Base-by-base conservation (phyloP, 2,888 invertebrate species). In the Tenthredo amoena region DNA sequence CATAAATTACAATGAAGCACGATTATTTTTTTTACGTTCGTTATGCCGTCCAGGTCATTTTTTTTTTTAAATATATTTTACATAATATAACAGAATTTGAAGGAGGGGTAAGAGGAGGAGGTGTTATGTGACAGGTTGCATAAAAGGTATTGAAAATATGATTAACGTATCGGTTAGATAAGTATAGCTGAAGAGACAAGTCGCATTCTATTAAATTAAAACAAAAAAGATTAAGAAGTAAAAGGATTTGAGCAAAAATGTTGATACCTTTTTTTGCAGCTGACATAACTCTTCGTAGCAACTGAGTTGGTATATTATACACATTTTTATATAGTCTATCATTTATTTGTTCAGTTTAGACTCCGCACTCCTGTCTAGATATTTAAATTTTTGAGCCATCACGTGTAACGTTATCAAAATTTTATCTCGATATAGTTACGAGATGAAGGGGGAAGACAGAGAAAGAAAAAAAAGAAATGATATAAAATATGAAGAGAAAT, bases 121-220 rank as follows among this genome's bases (percentile, higher is more conserved):
- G 65, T 50, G 1, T 47, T 37, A 86, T 43, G 15, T 40, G 40
- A 55, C 10, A 26, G 31, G 31, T 84, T 37, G 55, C 62, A 76
- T 79, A 76, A 34, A 77, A 68, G 77, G 43, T 55, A 55, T 62
- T 79, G 31, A 37, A 71, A 71, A 37, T 71, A n/a, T n/a, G 71
- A 71, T 37, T 71, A 71, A 71, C n/a, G 71, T 34, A 15, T 37
- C n/a, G 37, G 37, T 37, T 37, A 71, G 37, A 71, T 71, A 71
- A 37, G 26, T 68, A 18, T 34, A 37, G 37, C 34, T 31, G 26
- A 71, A 71, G 71, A 71, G 31, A 37, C 71, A 71, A 34, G 18
- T 37, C 7, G 37, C 37, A n/a, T 71, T n/a, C 6, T 71, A 15
- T 71, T 71, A 26, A 71, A 34, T 37, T 12, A 31, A 68, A 37